Conservation (phyloP, 2,113 vertebrate genomes). For the Melanocharis versteri region DNA sequence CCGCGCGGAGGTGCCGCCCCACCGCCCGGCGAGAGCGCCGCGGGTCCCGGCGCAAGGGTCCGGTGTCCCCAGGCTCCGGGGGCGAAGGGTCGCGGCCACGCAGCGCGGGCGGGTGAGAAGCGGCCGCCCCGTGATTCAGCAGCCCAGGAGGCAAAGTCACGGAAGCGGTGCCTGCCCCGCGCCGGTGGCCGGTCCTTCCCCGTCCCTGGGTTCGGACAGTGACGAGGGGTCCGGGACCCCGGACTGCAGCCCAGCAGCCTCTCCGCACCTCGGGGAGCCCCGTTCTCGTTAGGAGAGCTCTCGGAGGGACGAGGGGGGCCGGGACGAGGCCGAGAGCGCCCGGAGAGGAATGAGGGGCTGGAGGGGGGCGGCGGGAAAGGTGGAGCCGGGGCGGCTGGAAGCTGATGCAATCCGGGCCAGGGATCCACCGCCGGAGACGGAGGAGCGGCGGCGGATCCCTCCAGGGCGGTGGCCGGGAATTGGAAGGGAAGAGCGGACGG, state of each 20-base stretch:
- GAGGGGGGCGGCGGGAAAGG: neutral
- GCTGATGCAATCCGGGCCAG: neutral
- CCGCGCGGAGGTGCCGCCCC: neutral
- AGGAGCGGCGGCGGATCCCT: too few relatives aligned
- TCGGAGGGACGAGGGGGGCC: neutral
- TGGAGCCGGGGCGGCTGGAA: constrained; percentile 5
- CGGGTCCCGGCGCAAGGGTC: neutral
- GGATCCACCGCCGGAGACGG: too few relatives aligned
- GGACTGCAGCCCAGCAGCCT: neutral
- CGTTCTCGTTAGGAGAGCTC: neutral
- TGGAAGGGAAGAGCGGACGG: too few relatives aligned
- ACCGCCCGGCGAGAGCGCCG: neutral
- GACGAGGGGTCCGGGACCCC: too few relatives aligned
- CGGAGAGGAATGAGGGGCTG: neutral
- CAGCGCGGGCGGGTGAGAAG: neutral
- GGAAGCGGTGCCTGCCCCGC: neutral
- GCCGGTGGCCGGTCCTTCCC: neutral
- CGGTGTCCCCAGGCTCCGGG: neutral
- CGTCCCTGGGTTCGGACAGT: neutral
- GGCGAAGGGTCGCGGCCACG: neutral
- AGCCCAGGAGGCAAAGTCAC: neutral
- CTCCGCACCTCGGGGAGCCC: neutral
- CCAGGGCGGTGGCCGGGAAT: too few relatives aligned
- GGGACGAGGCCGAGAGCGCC: neutral
- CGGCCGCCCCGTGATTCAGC: constrained; percentile 34